Evolutionary conservation across 2,113 vertebrate species (phyloP), one percentile per base, ranked within the genome.

Genomic region (Myrmecobius fasciatus): DNA sequence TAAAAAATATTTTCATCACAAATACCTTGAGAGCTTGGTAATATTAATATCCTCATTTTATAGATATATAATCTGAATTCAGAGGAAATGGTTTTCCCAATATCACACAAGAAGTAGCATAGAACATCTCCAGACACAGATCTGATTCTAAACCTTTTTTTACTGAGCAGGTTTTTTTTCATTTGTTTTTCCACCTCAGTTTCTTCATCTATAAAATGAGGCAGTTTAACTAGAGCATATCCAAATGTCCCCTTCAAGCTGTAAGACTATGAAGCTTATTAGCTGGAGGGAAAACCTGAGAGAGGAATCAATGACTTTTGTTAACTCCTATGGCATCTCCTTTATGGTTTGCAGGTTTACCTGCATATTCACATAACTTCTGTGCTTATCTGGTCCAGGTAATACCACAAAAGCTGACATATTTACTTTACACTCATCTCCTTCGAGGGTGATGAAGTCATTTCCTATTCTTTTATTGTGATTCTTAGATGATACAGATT

Each of bases 181-280:
- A 17, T 75, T n/a, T n/a, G 56, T 20, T 17, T 43, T 4, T n/a
- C 6, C 8, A 12, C 14, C 83, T 94, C 36, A 53, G 8, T 56
- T 25, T 75, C 94, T 56, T 46, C 31, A 36, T 91, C 11, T 95
- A 26, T 48, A 60, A 90, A 91, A 90, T 94, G 54, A 96, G 26
- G 28, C 2, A 46, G 3, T 3, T 94, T 43, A 28, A 17, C 54
- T 17, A 36, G 91, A 89, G 24, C 89, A 17, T 75, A 8, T 46
- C 4, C n/a, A 49, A 52, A 83, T 24, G 88, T 95, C 53, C 52
- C 24, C 95, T 93, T 91, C 36, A 92, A 11, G 24, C 91, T 25
- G 0, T 83, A 83, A 43, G 67, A 83, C 22, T 83, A 43, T 43
- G 20, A 83, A 43, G 36, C 28, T 67, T 60, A 60, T 60, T 67